phyloP scores from a whole-genome alignment of 2,113 vertebrate genomes.

The Hippoglossus stenolepis region DNA sequence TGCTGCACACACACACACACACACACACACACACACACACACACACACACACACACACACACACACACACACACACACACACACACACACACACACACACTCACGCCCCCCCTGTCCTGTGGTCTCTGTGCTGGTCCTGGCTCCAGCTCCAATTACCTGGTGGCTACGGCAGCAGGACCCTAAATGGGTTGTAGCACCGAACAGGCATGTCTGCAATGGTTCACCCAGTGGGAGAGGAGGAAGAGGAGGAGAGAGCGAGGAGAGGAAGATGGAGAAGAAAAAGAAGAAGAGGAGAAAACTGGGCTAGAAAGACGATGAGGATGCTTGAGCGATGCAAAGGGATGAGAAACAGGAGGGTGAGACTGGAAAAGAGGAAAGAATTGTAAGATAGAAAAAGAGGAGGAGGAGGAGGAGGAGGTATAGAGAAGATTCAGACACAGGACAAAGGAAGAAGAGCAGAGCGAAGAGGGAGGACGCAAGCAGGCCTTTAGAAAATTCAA shows the following conservation, averaged over 20 bases:
- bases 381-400: not conserved
- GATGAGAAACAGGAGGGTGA: slow-evolving; percentile 21
- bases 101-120: slow-evolving; percentile 52
- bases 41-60: slow-evolving; percentile 72
- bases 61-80: slow-evolving; percentile 28
- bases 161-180: slow-evolving; percentile 77
- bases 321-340: not conserved
- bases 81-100: slow-evolving; percentile 75
- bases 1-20: slow-evolving; percentile 11
- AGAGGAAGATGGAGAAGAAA: not conserved
- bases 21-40: slow-evolving; percentile 39
- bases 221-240: slow-evolving; percentile 65
- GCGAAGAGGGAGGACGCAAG: not conserved
- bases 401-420: not conserved
- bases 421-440: not conserved
- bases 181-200: slow-evolving; percentile 89
- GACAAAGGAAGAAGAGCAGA: not conserved
- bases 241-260: slow-evolving; percentile 16
- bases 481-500: not conserved
- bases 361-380: not conserved
- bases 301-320: slow-evolving; percentile 7
- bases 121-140: slow-evolving; percentile 84
- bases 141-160: slow-evolving; percentile 88
- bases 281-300: slow-evolving; percentile 6
- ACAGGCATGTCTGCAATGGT: slow-evolving; percentile 87